Percentiles rank a stretch among this genome's conserved stretches.
These are phyloP conservation scores for Dione juno DNA, from an alignment of 2,888 invertebrate species.

Conservation along the genomic window DNA sequence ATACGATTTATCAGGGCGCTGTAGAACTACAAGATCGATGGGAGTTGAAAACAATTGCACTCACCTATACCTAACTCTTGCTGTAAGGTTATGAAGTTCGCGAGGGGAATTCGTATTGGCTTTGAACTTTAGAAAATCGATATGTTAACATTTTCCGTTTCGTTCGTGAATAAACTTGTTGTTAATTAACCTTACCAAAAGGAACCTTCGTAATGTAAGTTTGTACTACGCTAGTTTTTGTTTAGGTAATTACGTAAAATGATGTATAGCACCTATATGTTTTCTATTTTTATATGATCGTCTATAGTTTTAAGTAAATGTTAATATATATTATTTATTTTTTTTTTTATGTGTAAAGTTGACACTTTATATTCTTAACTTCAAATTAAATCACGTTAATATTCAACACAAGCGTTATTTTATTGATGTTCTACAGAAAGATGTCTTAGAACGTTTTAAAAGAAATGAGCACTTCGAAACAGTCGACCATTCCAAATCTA, in stretches of 20 bases:
- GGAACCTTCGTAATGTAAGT: not conserved
- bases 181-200: not conserved
- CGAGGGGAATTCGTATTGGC: constrained; percentile 23
- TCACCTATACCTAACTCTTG: constrained; percentile 28
- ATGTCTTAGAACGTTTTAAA: not conserved
- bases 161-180: constrained; percentile 12
- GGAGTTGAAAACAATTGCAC: constrained; percentile 33
- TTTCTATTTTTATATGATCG: too few species aligned
- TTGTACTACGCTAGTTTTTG: not conserved
- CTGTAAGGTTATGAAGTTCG: constrained; percentile 30
- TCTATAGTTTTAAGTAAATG: not conserved
- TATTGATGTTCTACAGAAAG: not conserved
- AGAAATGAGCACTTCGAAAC: not conserved
- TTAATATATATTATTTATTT: not conserved
- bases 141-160: constrained; percentile 25
- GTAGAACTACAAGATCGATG: constrained; percentile 48
- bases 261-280: too few species aligned
- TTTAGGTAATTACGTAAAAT: not conserved
- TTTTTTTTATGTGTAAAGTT: too few species aligned
- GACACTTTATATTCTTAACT: not conserved
- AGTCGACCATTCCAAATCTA: constrained; percentile 13
- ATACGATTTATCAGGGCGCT: constrained; percentile 54
- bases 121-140: constrained; percentile 23
- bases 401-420: not conserved
- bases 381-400: not conserved